Evolutionary conservation across 1,140 invertebrate species (phyloP).

Genomic region (Metaphire vulgaris): DNA sequence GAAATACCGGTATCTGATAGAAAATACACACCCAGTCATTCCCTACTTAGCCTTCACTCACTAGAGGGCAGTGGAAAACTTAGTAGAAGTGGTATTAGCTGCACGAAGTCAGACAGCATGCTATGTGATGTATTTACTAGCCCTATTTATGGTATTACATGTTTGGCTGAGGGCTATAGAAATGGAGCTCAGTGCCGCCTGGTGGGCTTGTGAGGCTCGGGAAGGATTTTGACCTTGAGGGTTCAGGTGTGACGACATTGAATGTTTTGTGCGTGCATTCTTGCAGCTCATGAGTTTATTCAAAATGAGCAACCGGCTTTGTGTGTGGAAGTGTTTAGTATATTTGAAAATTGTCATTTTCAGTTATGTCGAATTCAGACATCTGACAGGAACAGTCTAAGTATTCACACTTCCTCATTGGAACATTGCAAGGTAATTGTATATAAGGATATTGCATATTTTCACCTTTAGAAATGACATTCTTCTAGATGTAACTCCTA

Average conservation of each 20-base stretch:
- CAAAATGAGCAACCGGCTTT: background rate
- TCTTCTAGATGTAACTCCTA: background rate
- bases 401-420: background rate
- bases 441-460: background rate
- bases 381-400: background rate
- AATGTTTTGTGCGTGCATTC: background rate
- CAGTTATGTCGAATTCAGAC: background rate
- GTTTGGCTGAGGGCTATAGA: too few relatives aligned
- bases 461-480: background rate
- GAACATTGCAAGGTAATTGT: background rate
- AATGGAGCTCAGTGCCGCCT: too few relatives aligned
- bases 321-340: background rate
- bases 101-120: too few relatives aligned
- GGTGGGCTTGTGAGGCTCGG: background rate
- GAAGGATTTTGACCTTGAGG: background rate
- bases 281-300: background rate
- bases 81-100: too few relatives aligned
- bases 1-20: too few relatives aligned
- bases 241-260: background rate
- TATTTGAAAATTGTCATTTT: background rate
- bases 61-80: too few relatives aligned
- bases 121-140: too few relatives aligned
- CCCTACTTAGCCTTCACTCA: too few relatives aligned
- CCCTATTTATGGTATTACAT: too few relatives aligned
- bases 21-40: too few relatives aligned